A percentile compares a stretch with the other conserved stretches of the same genome.
Evolutionary conservation across 2,888 invertebrate species (phyloP).

Genomic region (Ischnura elegans): DNA sequence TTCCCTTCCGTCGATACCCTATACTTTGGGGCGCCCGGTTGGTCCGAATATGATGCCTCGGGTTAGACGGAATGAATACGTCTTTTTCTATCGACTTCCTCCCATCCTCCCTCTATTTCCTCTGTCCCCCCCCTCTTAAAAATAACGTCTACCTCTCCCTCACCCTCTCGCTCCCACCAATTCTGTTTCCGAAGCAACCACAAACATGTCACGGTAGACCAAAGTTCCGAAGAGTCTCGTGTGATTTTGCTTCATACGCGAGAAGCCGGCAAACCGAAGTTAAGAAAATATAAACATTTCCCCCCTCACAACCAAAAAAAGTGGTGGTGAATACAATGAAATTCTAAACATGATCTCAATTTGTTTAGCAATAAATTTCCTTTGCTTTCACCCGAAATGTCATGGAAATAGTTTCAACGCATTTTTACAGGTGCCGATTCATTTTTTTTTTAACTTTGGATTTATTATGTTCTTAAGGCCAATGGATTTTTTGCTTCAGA

Average conservation of each 20-base stretch:
- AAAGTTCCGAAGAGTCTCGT: neutral
- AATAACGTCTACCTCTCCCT: neutral
- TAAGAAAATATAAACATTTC: no score
- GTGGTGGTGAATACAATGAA: no score
- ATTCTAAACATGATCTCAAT: neutral
- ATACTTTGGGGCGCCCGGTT: neutral
- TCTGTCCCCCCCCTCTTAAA: no score
- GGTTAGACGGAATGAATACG: conserved; percentile 37
- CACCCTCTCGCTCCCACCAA: neutral
- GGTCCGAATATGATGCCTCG: neutral
- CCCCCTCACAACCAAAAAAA: no score
- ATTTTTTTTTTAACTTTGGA: neutral
- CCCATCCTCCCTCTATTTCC: neutral
- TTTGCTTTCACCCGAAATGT: neutral
- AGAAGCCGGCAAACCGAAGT: neutral
- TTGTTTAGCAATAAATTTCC: neutral
- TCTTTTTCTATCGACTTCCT: neutral
- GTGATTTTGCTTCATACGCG: neutral
- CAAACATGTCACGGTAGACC: neutral
- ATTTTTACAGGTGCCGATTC: neutral
- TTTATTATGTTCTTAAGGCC: neutral
- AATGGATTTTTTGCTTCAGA: neutral
- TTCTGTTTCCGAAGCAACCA: neutral
- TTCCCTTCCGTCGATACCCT: neutral
- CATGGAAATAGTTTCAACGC: no score